Conservation (phyloP, 2,888 invertebrate species). For the Flexamia atlantica region DNA sequence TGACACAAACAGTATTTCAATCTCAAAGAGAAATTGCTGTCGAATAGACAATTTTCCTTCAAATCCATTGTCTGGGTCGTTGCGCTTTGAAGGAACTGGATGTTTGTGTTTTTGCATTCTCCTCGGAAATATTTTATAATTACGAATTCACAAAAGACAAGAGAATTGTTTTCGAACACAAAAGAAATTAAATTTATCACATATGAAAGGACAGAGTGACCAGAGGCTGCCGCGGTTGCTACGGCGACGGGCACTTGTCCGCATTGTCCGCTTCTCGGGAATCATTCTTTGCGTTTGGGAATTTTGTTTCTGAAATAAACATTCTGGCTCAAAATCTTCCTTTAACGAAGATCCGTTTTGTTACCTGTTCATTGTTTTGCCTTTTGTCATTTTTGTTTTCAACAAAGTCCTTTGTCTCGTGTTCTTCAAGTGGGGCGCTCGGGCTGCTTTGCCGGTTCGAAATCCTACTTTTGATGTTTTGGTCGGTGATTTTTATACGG, state of each 20-base stretch:
- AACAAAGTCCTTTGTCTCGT: not conserved
- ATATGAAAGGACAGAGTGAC: conserved; percentile 18
- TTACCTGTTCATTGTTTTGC: not conserved
- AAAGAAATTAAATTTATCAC: conserved; percentile 30
- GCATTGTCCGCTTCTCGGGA: conserved; percentile 25
- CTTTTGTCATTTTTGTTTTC: conserved; percentile 12
- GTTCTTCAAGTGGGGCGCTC: not conserved
- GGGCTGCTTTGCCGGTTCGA: not conserved
- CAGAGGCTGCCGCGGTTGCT: not conserved
- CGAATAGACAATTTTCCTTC: no score
- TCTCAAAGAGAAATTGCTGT: no score
- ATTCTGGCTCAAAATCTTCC: not conserved
- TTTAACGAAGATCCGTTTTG: conserved; percentile 13
- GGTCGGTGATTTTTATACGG: no score
- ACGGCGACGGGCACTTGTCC: conserved; percentile 7
- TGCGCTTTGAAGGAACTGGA: no score
- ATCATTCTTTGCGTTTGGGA: conserved; percentile 29
- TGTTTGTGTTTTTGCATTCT: no score
- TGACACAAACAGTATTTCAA: no score
- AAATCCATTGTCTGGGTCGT: no score
- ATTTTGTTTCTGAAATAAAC: conserved; percentile 2
- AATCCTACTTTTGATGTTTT: no score
- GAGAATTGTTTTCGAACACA: conserved; percentile 16
- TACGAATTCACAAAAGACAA: conserved; percentile 7
- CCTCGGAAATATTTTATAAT: conserved; percentile 6